These are phyloP conservation scores for Ancistrus triradiatus DNA, from an alignment of 2,113 vertebrate genomes.

Conservation along the genomic window DNA sequence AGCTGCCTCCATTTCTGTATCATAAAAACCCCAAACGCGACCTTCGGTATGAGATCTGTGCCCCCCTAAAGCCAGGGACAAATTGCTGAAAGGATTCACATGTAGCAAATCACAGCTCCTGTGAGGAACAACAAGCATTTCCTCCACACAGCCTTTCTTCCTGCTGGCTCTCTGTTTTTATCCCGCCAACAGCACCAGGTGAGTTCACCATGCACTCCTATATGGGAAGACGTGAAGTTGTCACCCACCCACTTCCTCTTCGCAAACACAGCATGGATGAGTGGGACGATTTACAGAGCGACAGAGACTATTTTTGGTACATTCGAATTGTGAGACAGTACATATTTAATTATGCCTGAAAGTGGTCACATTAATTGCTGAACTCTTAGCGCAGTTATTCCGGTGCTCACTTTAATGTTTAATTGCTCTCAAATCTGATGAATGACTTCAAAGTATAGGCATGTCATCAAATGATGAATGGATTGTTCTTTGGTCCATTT, in stretches of 20 bases:
- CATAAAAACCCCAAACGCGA: no score
- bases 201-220: not conserved
- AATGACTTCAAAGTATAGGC: no score
- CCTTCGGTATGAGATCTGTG: no score
- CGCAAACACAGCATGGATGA: conserved; percentile 9
- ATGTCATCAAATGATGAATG: no score
- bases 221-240: conserved; percentile 20
- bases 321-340: conserved; percentile 19
- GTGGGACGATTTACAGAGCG: conserved; percentile 32
- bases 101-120: conserved; percentile 1
- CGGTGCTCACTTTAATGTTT: no score
- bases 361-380: conserved; percentile 5
- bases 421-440: no score
- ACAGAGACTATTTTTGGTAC: conserved; percentile 11
- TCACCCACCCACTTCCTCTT: conserved; percentile 17
- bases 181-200: conserved; percentile 13
- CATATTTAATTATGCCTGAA: conserved; percentile 3
- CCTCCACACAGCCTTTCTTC: not conserved
- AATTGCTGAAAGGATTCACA: conserved; percentile 13
- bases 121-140: conserved; percentile 14
- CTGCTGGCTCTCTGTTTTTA: conserved; percentile 9
- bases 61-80: not conserved
- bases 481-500: no score
- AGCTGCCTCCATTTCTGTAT: conserved; percentile 7
- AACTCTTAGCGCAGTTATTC: no score